These are phyloP conservation scores for Erythrocercus mccallii DNA, from an alignment of 2,113 vertebrate species.

Conservation along the genomic window DNA sequence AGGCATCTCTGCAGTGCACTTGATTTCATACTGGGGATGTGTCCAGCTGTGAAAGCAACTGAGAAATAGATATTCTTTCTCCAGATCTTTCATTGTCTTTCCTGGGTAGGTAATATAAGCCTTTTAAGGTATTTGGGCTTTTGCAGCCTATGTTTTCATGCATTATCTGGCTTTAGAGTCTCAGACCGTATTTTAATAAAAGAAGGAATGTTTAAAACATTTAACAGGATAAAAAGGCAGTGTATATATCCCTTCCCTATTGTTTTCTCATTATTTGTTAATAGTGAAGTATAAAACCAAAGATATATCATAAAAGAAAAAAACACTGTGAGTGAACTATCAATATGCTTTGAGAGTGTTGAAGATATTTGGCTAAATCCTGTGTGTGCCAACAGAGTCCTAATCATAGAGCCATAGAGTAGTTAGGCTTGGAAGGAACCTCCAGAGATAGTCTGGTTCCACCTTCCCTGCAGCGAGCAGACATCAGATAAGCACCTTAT, in stretches of 20 bases:
- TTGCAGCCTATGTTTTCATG: neutral
- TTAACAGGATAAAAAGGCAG: neutral
- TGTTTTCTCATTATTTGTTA: neutral
- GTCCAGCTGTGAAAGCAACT: conserved; percentile 43
- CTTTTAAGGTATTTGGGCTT: neutral
- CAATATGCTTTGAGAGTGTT: neutral
- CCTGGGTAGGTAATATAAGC: neutral
- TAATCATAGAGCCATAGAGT: neutral
- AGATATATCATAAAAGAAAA: neutral
- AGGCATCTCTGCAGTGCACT: neutral
- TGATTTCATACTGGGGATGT: neutral
- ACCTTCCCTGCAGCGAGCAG: neutral
- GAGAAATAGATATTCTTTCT: neutral
- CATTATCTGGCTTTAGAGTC: neutral
- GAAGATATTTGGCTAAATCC: neutral
- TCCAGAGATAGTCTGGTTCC: neutral
- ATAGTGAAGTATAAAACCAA: neutral
- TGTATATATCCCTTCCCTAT: neutral
- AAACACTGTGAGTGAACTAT: neutral
- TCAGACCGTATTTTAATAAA: neutral
- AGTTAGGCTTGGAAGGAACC: neutral
- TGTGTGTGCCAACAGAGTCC: neutral
- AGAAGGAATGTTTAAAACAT: conserved; percentile 6
- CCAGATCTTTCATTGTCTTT: neutral
- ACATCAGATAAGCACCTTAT: neutral